Percentiles rank a stretch among this genome's conserved stretches.
phyloP scores from a whole-genome alignment of 2,888 invertebrate genomes.

The Perizoma affinitatum region DNA sequence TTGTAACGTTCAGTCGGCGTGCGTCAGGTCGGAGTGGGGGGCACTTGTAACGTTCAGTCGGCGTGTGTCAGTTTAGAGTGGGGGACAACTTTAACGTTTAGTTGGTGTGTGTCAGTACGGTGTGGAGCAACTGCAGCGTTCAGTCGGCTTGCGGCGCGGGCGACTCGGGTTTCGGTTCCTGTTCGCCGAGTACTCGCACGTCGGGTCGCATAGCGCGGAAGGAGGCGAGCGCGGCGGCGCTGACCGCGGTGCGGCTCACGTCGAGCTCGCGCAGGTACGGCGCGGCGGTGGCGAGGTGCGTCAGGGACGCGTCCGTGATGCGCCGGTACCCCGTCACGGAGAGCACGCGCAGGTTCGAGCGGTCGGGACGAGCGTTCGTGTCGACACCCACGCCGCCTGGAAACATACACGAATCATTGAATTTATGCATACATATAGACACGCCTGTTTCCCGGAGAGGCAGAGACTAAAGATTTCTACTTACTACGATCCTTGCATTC shows the following conservation, averaged over 20 bases:
- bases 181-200: neutral
- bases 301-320: constrained; percentile 86
- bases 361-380: constrained; percentile 52
- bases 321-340: constrained; percentile 84
- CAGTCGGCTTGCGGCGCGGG: too few species aligned
- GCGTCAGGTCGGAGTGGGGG: too few species aligned
- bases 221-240: constrained; percentile 41
- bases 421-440: neutral
- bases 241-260: constrained; percentile 87
- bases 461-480: too few species aligned
- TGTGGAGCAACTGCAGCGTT: too few species aligned
- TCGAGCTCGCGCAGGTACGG: constrained; percentile 85
- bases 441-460: neutral
- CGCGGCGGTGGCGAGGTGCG: constrained; percentile 85
- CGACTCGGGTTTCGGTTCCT: too few species aligned
- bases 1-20: too few species aligned
- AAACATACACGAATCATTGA: constrained; percentile 49
- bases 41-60: too few species aligned
- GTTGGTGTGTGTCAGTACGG: too few species aligned
- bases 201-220: neutral
- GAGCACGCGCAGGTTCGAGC: constrained; percentile 78
- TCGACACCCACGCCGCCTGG: constrained; percentile 27
- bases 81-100: too few species aligned
- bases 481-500: too few species aligned
- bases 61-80: too few species aligned